Base-by-base conservation (phyloP, 2,888 invertebrate species). In the Megamerina dolium region DNA sequence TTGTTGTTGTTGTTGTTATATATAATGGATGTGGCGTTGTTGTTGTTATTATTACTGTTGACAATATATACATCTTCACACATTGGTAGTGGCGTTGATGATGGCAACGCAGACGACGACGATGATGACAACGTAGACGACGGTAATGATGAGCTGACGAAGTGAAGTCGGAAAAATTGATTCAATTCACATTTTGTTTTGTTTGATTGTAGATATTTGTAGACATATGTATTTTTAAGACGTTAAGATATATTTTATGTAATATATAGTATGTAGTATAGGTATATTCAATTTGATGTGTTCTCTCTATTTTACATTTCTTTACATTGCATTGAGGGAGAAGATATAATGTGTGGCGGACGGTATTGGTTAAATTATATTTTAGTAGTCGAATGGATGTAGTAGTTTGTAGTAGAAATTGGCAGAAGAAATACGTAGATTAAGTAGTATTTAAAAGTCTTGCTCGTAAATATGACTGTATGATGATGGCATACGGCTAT, bases 1-100 rank as follows among this genome's bases (percentile, higher is more conserved):
- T 51, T 56, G 36, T 54, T 33, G 41, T 41, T 35, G 32, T 49
- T 52, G 37, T 50, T 50, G 46, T 45, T 38, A 47, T 57, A 57
- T n/a, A n/a, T n/a, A n/a, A n/a, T 36, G 43, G 19, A 40, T 53
- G 45, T 33, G 49, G 32, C 18, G 10, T 35, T 29, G 32, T 31
- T n/a, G 12, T 19, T 17, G 26, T 37, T 37, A n/a, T 39, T 19
- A 29, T 31, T n/a, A 21, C 23, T 14, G 29, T 40, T 38, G 26
- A 39, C 38, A 21, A 35, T 34, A 38, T 44, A 46, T 36, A 37
- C 16, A 31, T 5, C 8, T 9, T 8, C 31, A 13, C 8, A 9
- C 16, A 33, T 23, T 38, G 29, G 39, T 23, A 17, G 32, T 23
- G 14, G 27, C 12, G 30, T 9, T 26, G 38, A 33, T 29, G 44